These are phyloP conservation scores for Chydorus sphaericus DNA, from an alignment of 2,888 invertebrate species.

Conservation along the genomic window DNA sequence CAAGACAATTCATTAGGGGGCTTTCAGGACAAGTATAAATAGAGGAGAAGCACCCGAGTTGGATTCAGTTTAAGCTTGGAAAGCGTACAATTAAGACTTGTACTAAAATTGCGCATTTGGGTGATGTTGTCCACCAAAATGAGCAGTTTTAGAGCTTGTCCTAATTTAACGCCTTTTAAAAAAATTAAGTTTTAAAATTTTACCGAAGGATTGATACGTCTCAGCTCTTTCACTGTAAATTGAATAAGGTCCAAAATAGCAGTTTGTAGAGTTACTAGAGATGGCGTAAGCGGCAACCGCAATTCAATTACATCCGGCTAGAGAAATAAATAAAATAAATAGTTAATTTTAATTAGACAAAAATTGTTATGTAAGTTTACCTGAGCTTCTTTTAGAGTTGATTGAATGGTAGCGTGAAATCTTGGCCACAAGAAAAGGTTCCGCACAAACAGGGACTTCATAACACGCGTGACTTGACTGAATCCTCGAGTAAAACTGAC, in stretches of 20 bases:
- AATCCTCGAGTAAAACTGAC: slow-evolving; percentile 81
- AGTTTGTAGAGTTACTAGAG: slow-evolving; percentile 71
- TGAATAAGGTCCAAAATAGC: slow-evolving; percentile 86
- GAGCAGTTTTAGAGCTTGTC: neutral
- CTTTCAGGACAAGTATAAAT: too few species aligned
- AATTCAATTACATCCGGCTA: slow-evolving; percentile 71
- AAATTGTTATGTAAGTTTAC: slow-evolving; percentile 26
- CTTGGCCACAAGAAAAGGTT: slow-evolving; percentile 87
- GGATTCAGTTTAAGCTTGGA: too few species aligned
- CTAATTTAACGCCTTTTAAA: neutral
- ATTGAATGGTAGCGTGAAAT: slow-evolving; percentile 49
- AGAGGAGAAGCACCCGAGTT: too few species aligned
- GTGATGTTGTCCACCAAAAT: too few species aligned
- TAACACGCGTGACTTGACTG: slow-evolving; percentile 79
- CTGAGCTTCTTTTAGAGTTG: slow-evolving; percentile 41
- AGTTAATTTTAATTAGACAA: neutral
- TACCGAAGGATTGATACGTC: slow-evolving; percentile 64
- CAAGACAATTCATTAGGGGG: too few species aligned
- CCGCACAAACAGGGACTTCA: slow-evolving; percentile 83
- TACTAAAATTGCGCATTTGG: too few species aligned
- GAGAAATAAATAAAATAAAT: slow-evolving; percentile 4
- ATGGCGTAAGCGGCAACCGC: slow-evolving; percentile 63
- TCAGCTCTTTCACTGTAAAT: slow-evolving; percentile 79
- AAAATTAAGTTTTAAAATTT: neutral
- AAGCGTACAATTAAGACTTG: too few species aligned